Evolutionary conservation across 1,140 invertebrate genomes (phyloP).

Genomic region (Zaprionus nigranus): DNA sequence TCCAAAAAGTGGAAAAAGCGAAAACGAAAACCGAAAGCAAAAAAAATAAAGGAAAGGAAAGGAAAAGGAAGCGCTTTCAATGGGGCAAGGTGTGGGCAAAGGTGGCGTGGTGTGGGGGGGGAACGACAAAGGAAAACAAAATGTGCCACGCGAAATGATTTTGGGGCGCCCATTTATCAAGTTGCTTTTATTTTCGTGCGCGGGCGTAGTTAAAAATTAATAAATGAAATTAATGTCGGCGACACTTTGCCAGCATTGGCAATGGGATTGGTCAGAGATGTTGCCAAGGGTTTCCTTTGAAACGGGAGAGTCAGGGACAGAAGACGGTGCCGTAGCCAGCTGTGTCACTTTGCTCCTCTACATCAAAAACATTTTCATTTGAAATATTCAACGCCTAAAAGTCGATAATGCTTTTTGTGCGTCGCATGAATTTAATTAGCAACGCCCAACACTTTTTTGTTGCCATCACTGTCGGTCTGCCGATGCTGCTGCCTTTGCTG

Average conservation of each 20-base stretch:
- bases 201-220: constrained; percentile 83
- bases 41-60: constrained; percentile 13
- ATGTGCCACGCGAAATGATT: constrained; percentile 60
- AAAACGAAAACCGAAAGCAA: constrained; percentile 28
- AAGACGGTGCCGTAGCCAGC: not conserved
- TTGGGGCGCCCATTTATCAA: constrained; percentile 71
- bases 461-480: not conserved
- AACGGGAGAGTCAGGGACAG: constrained; percentile 10
- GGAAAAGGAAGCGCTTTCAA: constrained; percentile 47
- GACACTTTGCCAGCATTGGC: constrained; percentile 62
- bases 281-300: constrained; percentile 80
- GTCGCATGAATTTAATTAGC: constrained; percentile 81
- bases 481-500: not conserved
- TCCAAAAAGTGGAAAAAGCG: constrained; percentile 29
- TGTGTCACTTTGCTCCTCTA: constrained; percentile 50
- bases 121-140: constrained; percentile 72
- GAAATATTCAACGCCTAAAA: constrained; percentile 79
- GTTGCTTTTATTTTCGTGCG: constrained; percentile 80
- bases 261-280: constrained; percentile 60
- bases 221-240: constrained; percentile 82
- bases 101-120: constrained; percentile 26
- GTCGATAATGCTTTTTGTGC: constrained; percentile 78
- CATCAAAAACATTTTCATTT: constrained; percentile 80
- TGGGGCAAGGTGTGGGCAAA: constrained; percentile 2
- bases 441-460: constrained; percentile 72